These are phyloP conservation scores for Rhinogobio ventralis DNA, from an alignment of 2,797 vertebrate species.

Conservation along the genomic window DNA sequence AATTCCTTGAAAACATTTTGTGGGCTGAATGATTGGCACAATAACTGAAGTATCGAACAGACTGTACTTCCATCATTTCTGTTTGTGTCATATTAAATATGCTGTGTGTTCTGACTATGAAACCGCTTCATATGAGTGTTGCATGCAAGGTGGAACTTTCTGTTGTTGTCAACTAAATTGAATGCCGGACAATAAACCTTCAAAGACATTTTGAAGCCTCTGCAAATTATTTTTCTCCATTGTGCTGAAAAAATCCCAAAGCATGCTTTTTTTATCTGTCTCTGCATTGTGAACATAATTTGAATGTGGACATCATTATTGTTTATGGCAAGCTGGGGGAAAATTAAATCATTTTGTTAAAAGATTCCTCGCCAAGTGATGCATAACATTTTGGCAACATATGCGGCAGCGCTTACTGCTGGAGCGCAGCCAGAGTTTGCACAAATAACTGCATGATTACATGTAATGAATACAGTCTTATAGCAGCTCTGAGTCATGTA, in stretches of 20 bases:
- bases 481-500: background rate
- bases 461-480: slow-evolving; percentile 9
- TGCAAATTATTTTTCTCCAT: slow-evolving; percentile 35
- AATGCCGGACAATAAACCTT: background rate
- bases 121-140: background rate
- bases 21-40: background rate
- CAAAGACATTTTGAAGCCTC: slow-evolving; percentile 11
- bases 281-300: slow-evolving; percentile 38
- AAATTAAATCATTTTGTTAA: slow-evolving; percentile 57
- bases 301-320: slow-evolving; percentile 44
- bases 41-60: background rate
- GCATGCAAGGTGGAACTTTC: background rate
- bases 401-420: slow-evolving; percentile 12
- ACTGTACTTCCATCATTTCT: background rate
- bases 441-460: slow-evolving; percentile 20
- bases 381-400: slow-evolving; percentile 61
- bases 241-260: slow-evolving; percentile 8
- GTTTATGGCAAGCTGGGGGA: slow-evolving; percentile 47
- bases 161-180: background rate
- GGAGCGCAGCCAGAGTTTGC: background rate
- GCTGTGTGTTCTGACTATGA: background rate
- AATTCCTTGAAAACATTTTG: background rate
- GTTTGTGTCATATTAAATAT: background rate
- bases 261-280: background rate
- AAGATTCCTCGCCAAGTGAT: slow-evolving; percentile 66